phyloP scores from a whole-genome alignment of 35 echinoderm and acorn worm species.

The Apostichopus japonicus region DNA sequence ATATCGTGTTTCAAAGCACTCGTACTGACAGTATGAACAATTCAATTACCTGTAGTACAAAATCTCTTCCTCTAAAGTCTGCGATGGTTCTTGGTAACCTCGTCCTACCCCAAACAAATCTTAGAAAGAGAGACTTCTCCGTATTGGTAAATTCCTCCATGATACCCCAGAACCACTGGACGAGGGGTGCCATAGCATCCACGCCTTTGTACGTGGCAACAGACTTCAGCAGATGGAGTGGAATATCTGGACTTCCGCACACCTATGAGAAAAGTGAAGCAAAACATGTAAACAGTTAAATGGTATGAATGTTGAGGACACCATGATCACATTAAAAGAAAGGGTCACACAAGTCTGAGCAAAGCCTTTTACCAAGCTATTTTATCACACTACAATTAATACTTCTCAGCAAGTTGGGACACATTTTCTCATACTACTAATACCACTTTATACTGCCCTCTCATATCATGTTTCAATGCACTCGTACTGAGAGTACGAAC shows the following conservation, averaged over 20 bases:
- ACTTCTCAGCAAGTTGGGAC: too few species aligned
- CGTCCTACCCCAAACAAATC: conserved; percentile 97
- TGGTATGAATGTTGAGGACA: too few species aligned
- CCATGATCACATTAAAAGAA: not conserved
- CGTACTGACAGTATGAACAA: too few species aligned
- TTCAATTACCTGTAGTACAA: conserved; percentile 91
- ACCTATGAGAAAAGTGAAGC: conserved; percentile 57
- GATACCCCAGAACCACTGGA: conserved; percentile 97
- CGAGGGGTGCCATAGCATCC: conserved; percentile 76
- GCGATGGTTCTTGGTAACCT: conserved; percentile 94
- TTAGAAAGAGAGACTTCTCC: conserved; percentile 86
- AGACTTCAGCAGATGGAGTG: conserved; percentile 91
- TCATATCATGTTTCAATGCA: too few species aligned
- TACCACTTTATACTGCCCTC: too few species aligned
- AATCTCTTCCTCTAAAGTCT: conserved; percentile 95
- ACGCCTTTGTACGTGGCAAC: conserved; percentile 98
- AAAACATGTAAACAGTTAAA: not conserved
- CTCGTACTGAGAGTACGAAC: too few species aligned
- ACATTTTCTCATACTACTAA: too few species aligned
- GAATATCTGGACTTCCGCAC: conserved; percentile 97
- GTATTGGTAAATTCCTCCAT: conserved; percentile 98
- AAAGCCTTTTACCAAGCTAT: conserved; percentile 84
- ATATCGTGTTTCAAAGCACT: too few species aligned
- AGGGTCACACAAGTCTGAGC: conserved; percentile 5
- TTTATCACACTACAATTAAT: conserved; percentile 57